A percentile compares a stretch with the other conserved stretches of the same genome.
These are phyloP conservation scores for Microplitis manilae DNA, from an alignment of 2,888 invertebrate genomes.

Conservation along the genomic window DNA sequence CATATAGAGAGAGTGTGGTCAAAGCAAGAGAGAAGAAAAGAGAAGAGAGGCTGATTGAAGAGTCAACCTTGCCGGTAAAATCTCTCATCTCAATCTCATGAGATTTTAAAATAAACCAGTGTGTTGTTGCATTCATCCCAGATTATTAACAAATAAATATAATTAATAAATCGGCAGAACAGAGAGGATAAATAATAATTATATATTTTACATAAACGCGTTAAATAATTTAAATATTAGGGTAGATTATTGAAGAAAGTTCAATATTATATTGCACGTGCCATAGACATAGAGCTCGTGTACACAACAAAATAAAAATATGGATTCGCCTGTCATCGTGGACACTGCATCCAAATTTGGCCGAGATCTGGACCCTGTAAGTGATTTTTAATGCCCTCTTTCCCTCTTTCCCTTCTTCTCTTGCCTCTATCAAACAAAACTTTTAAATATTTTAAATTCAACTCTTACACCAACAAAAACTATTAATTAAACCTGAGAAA, in stretches of 20 bases:
- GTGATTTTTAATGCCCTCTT: slow-evolving; percentile 57
- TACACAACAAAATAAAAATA: slow-evolving; percentile 57
- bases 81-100: background rate
- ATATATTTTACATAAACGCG: background rate
- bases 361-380: slow-evolving; percentile 74
- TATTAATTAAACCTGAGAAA: slow-evolving; percentile 3
- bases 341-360: slow-evolving; percentile 76
- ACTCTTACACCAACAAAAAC: background rate
- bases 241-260: background rate
- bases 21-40: background rate
- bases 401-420: no score
- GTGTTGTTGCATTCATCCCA: background rate
- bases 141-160: background rate
- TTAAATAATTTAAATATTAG: background rate
- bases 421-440: background rate
- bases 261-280: slow-evolving; percentile 28
- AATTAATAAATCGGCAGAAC: background rate
- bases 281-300: slow-evolving; percentile 19
- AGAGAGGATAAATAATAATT: background rate
- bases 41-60: background rate
- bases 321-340: slow-evolving; percentile 78
- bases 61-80: background rate
- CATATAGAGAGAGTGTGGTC: background rate
- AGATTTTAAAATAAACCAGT: slow-evolving; percentile 7
- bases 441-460: slow-evolving; percentile 6